Conservation (phyloP, 2,888 invertebrate genomes). For the Tineola bisselliella region DNA sequence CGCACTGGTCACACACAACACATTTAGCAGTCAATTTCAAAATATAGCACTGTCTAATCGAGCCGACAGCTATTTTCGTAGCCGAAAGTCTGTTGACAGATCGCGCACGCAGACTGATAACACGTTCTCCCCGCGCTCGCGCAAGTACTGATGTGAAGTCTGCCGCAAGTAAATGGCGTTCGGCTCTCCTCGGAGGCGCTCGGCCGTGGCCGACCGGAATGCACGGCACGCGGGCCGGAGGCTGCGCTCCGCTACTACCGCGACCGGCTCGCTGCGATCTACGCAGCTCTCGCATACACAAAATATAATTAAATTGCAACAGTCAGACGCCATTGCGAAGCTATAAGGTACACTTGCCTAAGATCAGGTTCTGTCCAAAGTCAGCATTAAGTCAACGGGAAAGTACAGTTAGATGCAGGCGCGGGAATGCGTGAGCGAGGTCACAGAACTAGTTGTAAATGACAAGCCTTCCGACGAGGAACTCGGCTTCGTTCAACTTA, state of each 20-base stretch:
- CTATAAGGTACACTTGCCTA: constrained; percentile 59
- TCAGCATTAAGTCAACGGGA: constrained; percentile 65
- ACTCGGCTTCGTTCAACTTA: constrained; percentile 45
- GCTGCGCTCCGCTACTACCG: constrained; percentile 35
- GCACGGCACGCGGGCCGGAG: constrained; percentile 43
- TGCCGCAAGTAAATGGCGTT: constrained; percentile 37
- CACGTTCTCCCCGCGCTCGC: constrained; percentile 65
- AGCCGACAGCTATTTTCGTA: constrained; percentile 47
- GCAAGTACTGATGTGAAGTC: constrained; percentile 65
- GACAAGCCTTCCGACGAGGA: constrained; percentile 59
- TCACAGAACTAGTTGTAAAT: constrained; percentile 68
- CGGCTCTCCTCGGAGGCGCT: constrained; percentile 33
- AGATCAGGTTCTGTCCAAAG: constrained; percentile 66
- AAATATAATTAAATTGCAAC: constrained; percentile 67
- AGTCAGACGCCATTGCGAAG: constrained; percentile 50
- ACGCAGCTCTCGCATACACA: constrained; percentile 43
- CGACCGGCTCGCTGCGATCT: constrained; percentile 40
- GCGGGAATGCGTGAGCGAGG: constrained; percentile 69
- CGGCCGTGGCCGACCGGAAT: constrained; percentile 50
- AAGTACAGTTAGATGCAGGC: constrained; percentile 68
- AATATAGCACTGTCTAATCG: constrained; percentile 45
- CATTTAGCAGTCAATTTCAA: constrained; percentile 47
- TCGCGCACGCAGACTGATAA: constrained; percentile 42
- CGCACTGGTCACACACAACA: constrained; percentile 42
- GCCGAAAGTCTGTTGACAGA: constrained; percentile 62